Base-by-base conservation (phyloP, 2,888 invertebrate genomes). In the Eudemis profundana region DNA sequence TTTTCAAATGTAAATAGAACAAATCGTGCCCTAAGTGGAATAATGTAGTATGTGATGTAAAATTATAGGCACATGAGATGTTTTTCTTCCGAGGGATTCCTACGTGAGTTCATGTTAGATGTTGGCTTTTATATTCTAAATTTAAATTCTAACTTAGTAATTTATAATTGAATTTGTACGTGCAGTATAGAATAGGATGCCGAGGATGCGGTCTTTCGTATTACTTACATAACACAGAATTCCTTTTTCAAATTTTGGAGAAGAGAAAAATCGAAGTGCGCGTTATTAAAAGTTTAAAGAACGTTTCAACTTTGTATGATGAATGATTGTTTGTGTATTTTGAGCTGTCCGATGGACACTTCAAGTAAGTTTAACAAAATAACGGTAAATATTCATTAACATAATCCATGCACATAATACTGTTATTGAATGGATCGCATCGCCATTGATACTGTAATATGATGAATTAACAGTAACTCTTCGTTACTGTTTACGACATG, bases 1-100 rank as follows among this genome's bases (percentile, higher is more conserved):
- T 65, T 65, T 65, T 60, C 60, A 53, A 65, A 62, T 62, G 51
- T 44, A 50, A 61, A 51, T 51, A 12, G 51, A 44, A 61, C 51
- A 38, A 33, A 29, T 8, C 21, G n/a, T 46, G 21, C 4, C 33
- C 33, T 33, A 15, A 7, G 19, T 17, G 3, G 40, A 42, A 23
- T 10, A 12, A 21, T 15, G 56, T 56, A 12, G 17, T 17, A 42
- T 42, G 17, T 42, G 29, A 29, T 29, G 14, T n/a, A 33, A 33
- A 33, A 33, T 2, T 33, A 33, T 8, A 8, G 33, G 8, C 8
- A 10, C 21, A 10, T 47, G 14, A 27, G 23, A 1, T 47, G 8
- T 8, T 47, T 8, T 17, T 19, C 36, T 12, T 8, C 33, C 33
- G 33, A 33, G 8, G 33, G 33, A 33, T 23, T 33, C 33, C 0